Evolutionary conservation across 2,797 vertebrate species (phyloP), one percentile per base, ranked within the genome.

Genomic region (Gymnoscopelus microlampas): DNA sequence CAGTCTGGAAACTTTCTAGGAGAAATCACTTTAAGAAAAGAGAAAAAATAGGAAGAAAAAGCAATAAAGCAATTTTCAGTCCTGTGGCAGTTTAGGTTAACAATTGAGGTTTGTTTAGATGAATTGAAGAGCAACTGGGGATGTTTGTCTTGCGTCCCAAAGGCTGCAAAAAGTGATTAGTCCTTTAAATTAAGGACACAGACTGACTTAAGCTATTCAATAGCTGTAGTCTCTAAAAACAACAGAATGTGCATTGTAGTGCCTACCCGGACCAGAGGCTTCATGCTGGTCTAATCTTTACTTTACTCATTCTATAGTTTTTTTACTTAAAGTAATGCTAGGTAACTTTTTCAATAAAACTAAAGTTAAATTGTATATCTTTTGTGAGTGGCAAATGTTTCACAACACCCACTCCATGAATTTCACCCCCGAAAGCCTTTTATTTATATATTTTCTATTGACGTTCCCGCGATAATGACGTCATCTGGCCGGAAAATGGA

Each of bases 1-100:
- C 60, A 61, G 35, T 76, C 63, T 77, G 73, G 80, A 83, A 86
- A 78, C 69, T 79, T 83, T 79, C 53, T 71, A 55, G 29, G 32
- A 73, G 68, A 73, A 73, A 72, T 75, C 72, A 61, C 60, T 80
- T 64, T 29, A 60, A 77, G 63, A 61, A 70, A 54, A 13, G 23
- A 39, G 35, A 39, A 7, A 39, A 39, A 8, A 6, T 1, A 7
- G 35, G 9, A 44, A 53, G 73, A 76, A 53, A 65, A 62, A 69
- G 76, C 66, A 73, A 74, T 47, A 57, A 70, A 66, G 79, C 35
- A 76, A 15, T 84, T 78, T 64, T 68, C 66, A 70, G 59, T 53
- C 74, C 35, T 64, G 6, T 58, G 74, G 65, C 70, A 70, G 58
- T 66, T 63, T 75, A 62, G 76, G 47, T 67, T 73, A 68, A 24